Evolutionary conservation across 2,888 invertebrate species (phyloP).

Genomic region (Amblyteles armatorius): DNA sequence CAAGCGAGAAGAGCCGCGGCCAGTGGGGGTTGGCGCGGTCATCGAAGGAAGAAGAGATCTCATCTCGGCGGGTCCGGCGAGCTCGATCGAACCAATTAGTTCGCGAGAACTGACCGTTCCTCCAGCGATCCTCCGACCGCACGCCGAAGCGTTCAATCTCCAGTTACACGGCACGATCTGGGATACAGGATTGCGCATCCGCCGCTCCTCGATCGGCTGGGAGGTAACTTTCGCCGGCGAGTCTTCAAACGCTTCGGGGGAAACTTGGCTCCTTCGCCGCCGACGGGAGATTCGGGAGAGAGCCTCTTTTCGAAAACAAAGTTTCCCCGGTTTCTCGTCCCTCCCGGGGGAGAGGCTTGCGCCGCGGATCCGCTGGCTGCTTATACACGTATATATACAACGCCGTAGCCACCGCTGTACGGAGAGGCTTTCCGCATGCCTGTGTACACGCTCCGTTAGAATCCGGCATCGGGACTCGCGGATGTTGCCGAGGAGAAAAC

Average conservation of each 20-base stretch:
- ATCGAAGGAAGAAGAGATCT: background rate
- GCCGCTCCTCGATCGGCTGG: constrained; percentile 33
- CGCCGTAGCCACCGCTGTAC: background rate
- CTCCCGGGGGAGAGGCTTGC: constrained; percentile 8
- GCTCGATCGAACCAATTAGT: constrained; percentile 55
- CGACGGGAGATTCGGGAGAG: constrained; percentile 10
- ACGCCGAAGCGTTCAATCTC: constrained; percentile 8
- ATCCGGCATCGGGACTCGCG: constrained; percentile 5
- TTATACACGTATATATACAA: background rate
- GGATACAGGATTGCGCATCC: background rate
- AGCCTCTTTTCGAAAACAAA: constrained; percentile 73
- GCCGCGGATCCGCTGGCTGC: background rate
- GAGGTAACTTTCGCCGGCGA: constrained; percentile 37
- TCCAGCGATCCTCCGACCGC: constrained; percentile 36
- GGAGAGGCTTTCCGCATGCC: background rate
- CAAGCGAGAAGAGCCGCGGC: constrained; percentile 18
- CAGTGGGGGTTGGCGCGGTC: background rate
- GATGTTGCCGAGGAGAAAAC: constrained; percentile 38
- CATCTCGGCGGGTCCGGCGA: background rate
- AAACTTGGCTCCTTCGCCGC: constrained; percentile 40
- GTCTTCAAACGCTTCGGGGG: constrained; percentile 48
- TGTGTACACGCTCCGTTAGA: constrained; percentile 1
- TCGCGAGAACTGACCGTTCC: constrained; percentile 58
- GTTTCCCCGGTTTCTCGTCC: constrained; percentile 71
- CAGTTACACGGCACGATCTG: background rate